phyloP scores from a whole-genome alignment of 2,888 invertebrate genomes.

The Anoplius nigerrimus region DNA sequence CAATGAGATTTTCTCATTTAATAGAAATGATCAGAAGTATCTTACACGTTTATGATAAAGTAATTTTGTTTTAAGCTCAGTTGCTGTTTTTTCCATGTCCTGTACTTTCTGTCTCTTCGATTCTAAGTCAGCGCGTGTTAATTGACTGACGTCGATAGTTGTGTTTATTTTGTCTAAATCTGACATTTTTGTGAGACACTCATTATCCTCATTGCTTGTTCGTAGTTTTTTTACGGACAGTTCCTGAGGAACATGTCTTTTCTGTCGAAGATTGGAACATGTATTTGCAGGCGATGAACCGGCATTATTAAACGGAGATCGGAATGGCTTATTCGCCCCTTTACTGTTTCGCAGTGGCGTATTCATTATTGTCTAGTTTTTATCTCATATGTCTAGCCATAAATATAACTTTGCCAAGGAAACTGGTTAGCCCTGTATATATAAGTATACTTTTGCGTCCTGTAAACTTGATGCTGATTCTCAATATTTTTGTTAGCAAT shows the following conservation, averaged over 20 bases:
- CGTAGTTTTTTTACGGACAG: no score
- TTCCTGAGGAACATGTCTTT: neutral
- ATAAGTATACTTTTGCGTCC: neutral
- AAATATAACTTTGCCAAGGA: neutral
- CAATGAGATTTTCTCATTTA: slow-evolving; percentile 68
- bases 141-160: neutral
- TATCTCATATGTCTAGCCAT: neutral
- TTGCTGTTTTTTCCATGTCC: slow-evolving; percentile 69
- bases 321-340: slow-evolving; percentile 59
- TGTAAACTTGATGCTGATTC: neutral
- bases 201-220: no score
- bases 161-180: neutral
- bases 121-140: slow-evolving; percentile 70
- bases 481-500: no score
- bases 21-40: neutral
- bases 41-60: slow-evolving; percentile 54
- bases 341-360: slow-evolving; percentile 49
- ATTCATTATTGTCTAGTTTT: neutral
- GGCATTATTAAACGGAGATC: slow-evolving; percentile 54
- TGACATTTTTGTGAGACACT: no score
- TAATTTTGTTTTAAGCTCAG: slow-evolving; percentile 46
- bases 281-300: slow-evolving; percentile 30
- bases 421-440: neutral
- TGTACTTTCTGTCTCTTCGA: slow-evolving; percentile 74
- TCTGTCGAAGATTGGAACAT: neutral